Conservation (phyloP, 2,888 invertebrate species). For the Muscina levida region DNA sequence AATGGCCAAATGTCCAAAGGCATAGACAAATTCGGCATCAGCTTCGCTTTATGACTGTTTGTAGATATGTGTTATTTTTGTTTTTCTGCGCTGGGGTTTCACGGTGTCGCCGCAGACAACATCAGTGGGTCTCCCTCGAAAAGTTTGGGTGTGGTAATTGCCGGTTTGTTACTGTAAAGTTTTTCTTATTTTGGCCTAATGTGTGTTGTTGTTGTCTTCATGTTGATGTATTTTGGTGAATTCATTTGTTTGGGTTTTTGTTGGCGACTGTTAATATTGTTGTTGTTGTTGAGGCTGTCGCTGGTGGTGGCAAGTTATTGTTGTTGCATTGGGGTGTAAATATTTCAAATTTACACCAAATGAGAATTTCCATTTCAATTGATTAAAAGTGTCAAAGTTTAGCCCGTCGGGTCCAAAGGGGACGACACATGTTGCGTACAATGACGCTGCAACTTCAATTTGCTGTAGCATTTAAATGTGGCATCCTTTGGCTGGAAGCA, state of each 20-base stretch:
- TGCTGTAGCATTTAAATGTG: constrained; percentile 14
- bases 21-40: constrained; percentile 50
- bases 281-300: not conserved
- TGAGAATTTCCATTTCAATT: constrained; percentile 53
- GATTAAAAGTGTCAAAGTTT: constrained; percentile 64
- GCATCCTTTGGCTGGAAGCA: constrained; percentile 31
- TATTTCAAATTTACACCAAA: constrained; percentile 44
- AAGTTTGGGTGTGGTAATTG: constrained; percentile 64
- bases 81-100: constrained; percentile 32
- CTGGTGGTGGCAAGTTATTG: no score
- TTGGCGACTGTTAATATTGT: not conserved
- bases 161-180: constrained; percentile 56
- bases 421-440: constrained; percentile 52
- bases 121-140: constrained; percentile 51
- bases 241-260: constrained; percentile 48
- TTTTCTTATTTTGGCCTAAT: no score
- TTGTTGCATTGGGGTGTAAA: constrained; percentile 23
- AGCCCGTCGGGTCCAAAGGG: constrained; percentile 49
- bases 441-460: no score
- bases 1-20: not conserved
- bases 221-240: constrained; percentile 13
- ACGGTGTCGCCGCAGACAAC: constrained; percentile 16
- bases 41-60: constrained; percentile 56
- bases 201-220: constrained; percentile 12
- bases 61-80: constrained; percentile 58